Conservation (phyloP, 23 tunicate species). For the Botrylloides violaceus region DNA sequence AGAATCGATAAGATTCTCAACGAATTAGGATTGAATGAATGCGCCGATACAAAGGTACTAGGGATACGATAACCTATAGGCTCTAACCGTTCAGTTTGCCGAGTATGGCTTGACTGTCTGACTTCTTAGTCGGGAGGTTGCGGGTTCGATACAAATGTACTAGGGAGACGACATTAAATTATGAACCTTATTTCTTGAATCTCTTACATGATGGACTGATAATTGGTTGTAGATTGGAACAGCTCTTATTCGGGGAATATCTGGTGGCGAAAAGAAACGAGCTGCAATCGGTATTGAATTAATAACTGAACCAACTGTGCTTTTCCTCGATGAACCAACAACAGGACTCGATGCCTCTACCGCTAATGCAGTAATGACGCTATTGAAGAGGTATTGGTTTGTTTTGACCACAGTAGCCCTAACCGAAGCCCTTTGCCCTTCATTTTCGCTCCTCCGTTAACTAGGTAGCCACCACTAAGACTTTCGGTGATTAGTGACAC, state of each 20-base stretch:
- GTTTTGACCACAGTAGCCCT: too few relatives aligned
- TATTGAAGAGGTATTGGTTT: conserved; percentile 47
- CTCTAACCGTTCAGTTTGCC: too few relatives aligned
- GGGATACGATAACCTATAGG: too few relatives aligned
- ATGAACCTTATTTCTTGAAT: too few relatives aligned
- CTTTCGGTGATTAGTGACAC: not conserved
- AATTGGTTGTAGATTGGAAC: conserved; percentile 60
- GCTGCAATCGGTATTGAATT: conserved; percentile 81
- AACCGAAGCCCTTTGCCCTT: too few relatives aligned
- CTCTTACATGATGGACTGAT: not conserved
- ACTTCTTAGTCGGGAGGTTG: too few relatives aligned
- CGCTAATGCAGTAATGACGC: conserved; percentile 82
- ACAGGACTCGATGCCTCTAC: conserved; percentile 91
- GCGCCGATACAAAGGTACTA: conserved; percentile 82
- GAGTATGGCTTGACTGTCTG: too few relatives aligned
- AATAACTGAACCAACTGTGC: conserved; percentile 74
- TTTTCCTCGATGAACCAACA: conserved; percentile 86
- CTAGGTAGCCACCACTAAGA: too few relatives aligned
- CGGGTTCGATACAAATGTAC: too few relatives aligned
- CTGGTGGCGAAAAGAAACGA: conserved; percentile 95
- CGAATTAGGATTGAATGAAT: conserved; percentile 71
- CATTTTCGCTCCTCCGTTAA: too few relatives aligned
- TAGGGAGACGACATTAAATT: too few relatives aligned
- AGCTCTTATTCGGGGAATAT: conserved; percentile 77
- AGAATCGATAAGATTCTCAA: conserved; percentile 57